Base-by-base conservation (phyloP, 2,797 vertebrate genomes). In the Ptychadena robeensis region DNA sequence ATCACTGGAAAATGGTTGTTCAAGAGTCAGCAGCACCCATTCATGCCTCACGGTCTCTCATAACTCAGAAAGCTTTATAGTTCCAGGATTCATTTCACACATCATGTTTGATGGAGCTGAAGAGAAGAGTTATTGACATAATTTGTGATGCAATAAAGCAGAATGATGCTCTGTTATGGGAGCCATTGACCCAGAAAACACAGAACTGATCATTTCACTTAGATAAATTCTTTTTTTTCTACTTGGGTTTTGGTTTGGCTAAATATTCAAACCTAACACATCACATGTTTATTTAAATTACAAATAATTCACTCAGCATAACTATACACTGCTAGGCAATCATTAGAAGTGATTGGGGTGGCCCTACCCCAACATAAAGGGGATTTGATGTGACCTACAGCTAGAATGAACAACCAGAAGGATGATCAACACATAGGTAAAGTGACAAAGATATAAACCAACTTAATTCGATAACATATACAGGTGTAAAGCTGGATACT, bases 51-150 rank as follows among this genome's bases (percentile, higher is more conserved):
- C 40, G 11, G 48, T 74, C 28, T 74, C 37, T 66, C 32, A 40
- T 81, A 74, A 81, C 48, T 81, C 32, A 81, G 14, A 81, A 67
- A 53, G 18, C 59, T 74, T 74, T 74, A 68, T 74, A 57, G 71
- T 68, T 74, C 71, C 27, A 59, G n/a, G 40, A 59, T 2, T 65
- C 30, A 68, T 81, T 81, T 81, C 27, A 61, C 71, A 67, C 32
- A 38, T 74, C 18, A 71, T 67, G 44, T 27, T 66, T 48, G 71
- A 74, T 68, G 64, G 44, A 74, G 40, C 63, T 9, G 40, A 9
- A 18, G 40, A 73, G 70, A n/a, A 67, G 71, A 74, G 38, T 59
- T 81, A 81, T 59, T 68, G 63, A 61, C 64, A 74, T 74, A 37
- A 81, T 67, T 81, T 81, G 61, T 57, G 38, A 73, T 67, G 61